Percentiles rank a stretch among this genome's conserved stretches.
These are phyloP conservation scores for Microplitis mediator DNA, from an alignment of 1,140 invertebrate genomes.

Conservation along the genomic window DNA sequence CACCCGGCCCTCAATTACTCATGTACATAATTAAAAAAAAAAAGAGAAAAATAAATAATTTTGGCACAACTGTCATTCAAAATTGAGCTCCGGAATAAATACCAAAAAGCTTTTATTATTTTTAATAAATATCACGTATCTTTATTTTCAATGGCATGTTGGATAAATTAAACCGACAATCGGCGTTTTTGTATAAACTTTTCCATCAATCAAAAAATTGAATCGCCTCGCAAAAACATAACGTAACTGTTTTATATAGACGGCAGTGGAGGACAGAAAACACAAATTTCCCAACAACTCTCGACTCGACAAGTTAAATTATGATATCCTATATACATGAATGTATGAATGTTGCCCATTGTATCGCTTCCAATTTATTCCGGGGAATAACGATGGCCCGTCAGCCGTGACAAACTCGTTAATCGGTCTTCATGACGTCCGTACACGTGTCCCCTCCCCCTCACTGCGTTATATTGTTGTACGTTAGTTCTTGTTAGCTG, in stretches of 20 bases:
- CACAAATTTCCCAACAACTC: not conserved
- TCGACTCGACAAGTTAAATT: conserved; percentile 1
- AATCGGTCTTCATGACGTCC: not conserved
- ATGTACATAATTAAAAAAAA: too few relatives aligned
- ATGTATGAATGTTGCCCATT: not conserved
- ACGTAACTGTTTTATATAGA: too few relatives aligned
- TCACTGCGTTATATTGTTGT: too few relatives aligned
- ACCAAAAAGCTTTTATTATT: too few relatives aligned
- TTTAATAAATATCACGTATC: not conserved
- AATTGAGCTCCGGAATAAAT: too few relatives aligned
- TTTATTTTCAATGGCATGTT: not conserved
- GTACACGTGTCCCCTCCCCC: not conserved
- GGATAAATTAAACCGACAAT: not conserved
- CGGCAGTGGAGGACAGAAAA: not conserved
- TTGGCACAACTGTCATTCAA: too few relatives aligned
- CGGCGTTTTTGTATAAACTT: too few relatives aligned
- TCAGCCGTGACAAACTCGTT: conserved; percentile 12
- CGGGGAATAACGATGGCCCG: conserved; percentile 1
- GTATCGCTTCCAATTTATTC: conserved; percentile 11
- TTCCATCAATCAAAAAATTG: too few relatives aligned
- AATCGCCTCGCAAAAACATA: too few relatives aligned
- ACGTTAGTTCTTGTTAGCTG: too few relatives aligned
- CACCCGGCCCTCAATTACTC: too few relatives aligned
- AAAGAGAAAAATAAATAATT: too few relatives aligned
- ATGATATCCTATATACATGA: not conserved